These are phyloP conservation scores for Lycaon pictus DNA, from an alignment of 2,113 vertebrate genomes.

Conservation along the genomic window DNA sequence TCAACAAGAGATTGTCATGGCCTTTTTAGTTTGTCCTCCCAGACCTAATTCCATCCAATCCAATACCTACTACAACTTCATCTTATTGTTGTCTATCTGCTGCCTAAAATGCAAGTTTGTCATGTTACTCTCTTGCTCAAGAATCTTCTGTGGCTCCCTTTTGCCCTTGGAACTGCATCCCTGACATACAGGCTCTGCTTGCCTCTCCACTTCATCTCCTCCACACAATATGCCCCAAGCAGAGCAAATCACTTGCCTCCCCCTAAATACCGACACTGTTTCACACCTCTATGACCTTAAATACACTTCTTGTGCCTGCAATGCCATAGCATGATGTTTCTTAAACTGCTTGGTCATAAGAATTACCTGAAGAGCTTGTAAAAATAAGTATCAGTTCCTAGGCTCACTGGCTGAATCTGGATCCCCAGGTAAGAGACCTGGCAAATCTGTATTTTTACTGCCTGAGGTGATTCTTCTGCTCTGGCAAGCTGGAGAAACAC, in stretches of 20 bases:
- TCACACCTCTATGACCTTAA: neutral
- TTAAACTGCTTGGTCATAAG: neutral
- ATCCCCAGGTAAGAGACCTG: neutral
- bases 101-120: neutral
- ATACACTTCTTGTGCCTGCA: neutral
- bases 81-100: neutral
- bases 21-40: neutral
- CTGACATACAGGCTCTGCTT: neutral
- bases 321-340: neutral
- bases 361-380: neutral
- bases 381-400: neutral
- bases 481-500: neutral
- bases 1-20: neutral
- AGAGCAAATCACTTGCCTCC: neutral
- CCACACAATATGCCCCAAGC: too few relatives aligned
- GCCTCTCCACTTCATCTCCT: neutral
- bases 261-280: too few relatives aligned
- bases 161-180: neutral
- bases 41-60: neutral
- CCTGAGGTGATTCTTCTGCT: neutral
- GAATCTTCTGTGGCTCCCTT: neutral
- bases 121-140: neutral
- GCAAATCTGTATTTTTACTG: neutral
- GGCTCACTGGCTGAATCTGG: neutral
- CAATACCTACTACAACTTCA: neutral